Conservation (phyloP, 2,113 vertebrate genomes). For the Petaurus breviceps region DNA sequence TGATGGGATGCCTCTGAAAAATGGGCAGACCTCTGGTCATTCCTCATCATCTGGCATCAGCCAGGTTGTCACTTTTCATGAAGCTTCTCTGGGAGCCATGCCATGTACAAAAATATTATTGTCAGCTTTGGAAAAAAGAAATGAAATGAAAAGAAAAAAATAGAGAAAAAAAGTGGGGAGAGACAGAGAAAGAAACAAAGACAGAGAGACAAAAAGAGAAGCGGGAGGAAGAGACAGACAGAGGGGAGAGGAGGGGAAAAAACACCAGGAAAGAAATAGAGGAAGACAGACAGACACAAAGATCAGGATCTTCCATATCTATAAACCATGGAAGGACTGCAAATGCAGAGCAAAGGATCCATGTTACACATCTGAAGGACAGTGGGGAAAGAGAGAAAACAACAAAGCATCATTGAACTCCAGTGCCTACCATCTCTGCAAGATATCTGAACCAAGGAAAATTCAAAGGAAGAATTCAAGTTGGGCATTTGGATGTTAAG, state of each 20-base stretch:
- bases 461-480: conserved; percentile 52
- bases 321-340: conserved; percentile 61
- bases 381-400: neutral
- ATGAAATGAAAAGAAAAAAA: neutral
- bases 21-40: conserved; percentile 28
- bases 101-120: conserved; percentile 54
- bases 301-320: conserved; percentile 61
- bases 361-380: conserved; percentile 56
- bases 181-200: neutral
- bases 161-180: neutral
- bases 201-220: neutral
- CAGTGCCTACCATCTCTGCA: conserved; percentile 14
- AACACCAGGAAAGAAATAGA: neutral
- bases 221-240: neutral
- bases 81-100: conserved; percentile 55
- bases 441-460: conserved; percentile 24
- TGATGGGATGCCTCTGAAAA: conserved; percentile 3
- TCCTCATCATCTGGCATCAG: neutral
- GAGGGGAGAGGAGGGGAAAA: neutral
- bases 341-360: conserved; percentile 57
- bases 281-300: neutral
- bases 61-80: conserved; percentile 29
- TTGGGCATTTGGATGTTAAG: conserved; percentile 68
- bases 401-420: conserved; percentile 61
- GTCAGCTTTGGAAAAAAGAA: conserved; percentile 53